These are phyloP conservation scores for Brachyalestes nurse DNA, from an alignment of 2,797 vertebrate species.

Conservation along the genomic window DNA sequence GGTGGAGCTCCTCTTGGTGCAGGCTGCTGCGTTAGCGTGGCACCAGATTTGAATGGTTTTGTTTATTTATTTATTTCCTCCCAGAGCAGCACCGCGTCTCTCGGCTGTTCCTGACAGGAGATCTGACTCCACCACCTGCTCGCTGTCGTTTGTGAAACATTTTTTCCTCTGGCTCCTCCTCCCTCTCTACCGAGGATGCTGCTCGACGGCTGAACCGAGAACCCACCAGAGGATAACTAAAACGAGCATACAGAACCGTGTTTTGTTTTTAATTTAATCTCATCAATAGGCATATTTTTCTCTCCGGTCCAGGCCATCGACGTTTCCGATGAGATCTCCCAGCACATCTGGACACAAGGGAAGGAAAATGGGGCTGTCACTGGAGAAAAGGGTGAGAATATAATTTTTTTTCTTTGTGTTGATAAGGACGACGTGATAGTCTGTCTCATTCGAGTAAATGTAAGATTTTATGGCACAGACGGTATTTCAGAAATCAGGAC, in stretches of 20 bases:
- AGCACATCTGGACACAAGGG: conserved; percentile 13
- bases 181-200: not conserved
- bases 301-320: too few species aligned
- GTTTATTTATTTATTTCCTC: too few species aligned
- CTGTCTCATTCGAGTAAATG: too few species aligned
- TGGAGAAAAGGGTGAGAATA: conserved; percentile 23
- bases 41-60: too few species aligned
- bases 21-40: too few species aligned
- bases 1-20: too few species aligned
- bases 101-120: too few species aligned
- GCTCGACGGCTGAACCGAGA: not conserved
- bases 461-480: too few species aligned
- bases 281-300: not conserved
- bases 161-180: not conserved
- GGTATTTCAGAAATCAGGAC: too few species aligned
- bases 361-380: not conserved
- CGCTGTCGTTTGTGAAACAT: not conserved
- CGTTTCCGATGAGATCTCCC: not conserved
- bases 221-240: too few species aligned
- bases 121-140: not conserved
- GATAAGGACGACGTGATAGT: not conserved
- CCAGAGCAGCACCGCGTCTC: too few species aligned
- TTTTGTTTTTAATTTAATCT: not conserved
- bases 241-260: not conserved
- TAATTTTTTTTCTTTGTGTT: not conserved